A percentile compares a stretch with the other conserved stretches of the same genome.
Conservation (phyloP, 1,140 invertebrate genomes). For the Battus philenor region DNA sequence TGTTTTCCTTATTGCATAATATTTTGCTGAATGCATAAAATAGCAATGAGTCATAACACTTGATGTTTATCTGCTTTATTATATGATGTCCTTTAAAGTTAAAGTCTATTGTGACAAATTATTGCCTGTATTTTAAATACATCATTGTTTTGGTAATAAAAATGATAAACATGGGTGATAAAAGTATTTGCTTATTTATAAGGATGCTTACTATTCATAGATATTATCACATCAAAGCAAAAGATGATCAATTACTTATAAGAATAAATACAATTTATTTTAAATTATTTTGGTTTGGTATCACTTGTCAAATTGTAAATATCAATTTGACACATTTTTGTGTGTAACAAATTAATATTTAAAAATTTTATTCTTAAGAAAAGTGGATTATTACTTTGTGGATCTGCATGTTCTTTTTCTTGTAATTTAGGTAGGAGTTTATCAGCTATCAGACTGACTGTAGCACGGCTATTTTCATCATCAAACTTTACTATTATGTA, state of each 20-base stretch:
- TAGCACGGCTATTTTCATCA: slow-evolving; percentile 89
- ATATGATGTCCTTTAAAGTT: slow-evolving; percentile 1
- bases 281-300: too few species aligned
- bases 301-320: too few species aligned
- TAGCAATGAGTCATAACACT: too few species aligned
- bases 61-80: slow-evolving; percentile 1
- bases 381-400: slow-evolving; percentile 83
- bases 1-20: slow-evolving; percentile 8
- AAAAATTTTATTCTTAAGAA: too few species aligned
- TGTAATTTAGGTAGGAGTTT: slow-evolving; percentile 88
- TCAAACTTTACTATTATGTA: slow-evolving; percentile 98
- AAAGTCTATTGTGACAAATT: background rate
- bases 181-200: too few species aligned
- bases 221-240: too few species aligned
- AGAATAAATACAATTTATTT: slow-evolving; percentile 2
- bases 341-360: too few species aligned
- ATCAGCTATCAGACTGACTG: slow-evolving; percentile 88
- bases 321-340: too few species aligned
- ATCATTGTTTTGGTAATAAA: too few species aligned
- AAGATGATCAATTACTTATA: background rate
- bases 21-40: background rate
- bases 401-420: slow-evolving; percentile 88
- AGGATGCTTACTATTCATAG: too few species aligned
- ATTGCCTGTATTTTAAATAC: too few species aligned
- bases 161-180: too few species aligned